phyloP scores from a whole-genome alignment of 2,113 vertebrate species.

The Gymnocephalus cernua region DNA sequence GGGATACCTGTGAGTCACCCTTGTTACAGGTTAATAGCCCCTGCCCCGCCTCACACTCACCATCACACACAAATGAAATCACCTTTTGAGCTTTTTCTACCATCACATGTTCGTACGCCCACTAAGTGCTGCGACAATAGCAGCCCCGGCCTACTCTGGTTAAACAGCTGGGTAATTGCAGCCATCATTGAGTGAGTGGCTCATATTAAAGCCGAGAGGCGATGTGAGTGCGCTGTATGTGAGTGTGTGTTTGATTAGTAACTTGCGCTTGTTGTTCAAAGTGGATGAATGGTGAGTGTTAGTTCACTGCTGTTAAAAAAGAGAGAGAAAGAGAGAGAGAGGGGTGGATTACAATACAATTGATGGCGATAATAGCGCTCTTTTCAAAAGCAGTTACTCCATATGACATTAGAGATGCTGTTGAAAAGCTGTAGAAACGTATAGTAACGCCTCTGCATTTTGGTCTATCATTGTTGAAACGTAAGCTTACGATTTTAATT shows the following conservation, averaged over 20 bases:
- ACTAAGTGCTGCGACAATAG: slow-evolving; percentile 49
- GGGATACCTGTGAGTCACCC: not conserved
- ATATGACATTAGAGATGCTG: slow-evolving; percentile 1
- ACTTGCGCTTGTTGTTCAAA: slow-evolving; percentile 31
- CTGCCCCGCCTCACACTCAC: not conserved
- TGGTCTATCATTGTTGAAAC: not conserved
- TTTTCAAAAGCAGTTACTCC: slow-evolving; percentile 31
- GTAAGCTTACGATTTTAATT: not conserved
- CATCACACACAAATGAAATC: slow-evolving; percentile 38
- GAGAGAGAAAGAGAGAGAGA: not conserved
- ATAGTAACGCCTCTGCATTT: not conserved
- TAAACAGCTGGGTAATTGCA: slow-evolving; percentile 69
- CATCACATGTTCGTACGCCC: slow-evolving; percentile 19
- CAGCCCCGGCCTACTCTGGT: slow-evolving; percentile 27
- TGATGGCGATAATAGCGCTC: slow-evolving; percentile 32
- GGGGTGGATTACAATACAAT: slow-evolving; percentile 10
- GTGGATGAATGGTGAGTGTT: slow-evolving; percentile 53
- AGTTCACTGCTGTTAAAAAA: slow-evolving; percentile 23
- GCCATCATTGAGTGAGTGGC: slow-evolving; percentile 44
- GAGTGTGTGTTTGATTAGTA: slow-evolving; percentile 55
- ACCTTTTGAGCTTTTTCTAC: slow-evolving; percentile 21
- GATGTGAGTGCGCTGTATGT: slow-evolving; percentile 11
- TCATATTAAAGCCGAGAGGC: slow-evolving; percentile 57
- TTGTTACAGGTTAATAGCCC: not conserved
- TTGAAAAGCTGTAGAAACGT: not conserved